Evolutionary conservation across 2,113 vertebrate genomes (phyloP).

Genomic region (Machaerirhynchus nigripectus): DNA sequence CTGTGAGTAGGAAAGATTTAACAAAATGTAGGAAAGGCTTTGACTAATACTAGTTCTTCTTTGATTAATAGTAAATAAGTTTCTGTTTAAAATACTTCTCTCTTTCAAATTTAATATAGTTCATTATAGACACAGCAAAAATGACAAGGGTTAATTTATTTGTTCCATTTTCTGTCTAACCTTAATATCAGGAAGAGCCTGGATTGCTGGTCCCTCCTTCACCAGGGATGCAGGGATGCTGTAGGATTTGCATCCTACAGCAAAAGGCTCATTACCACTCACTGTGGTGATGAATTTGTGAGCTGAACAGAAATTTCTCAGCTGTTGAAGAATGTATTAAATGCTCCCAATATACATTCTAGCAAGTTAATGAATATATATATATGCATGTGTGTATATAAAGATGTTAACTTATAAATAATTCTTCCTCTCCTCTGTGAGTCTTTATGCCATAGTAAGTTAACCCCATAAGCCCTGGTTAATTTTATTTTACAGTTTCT

Average conservation of each 20-base stretch:
- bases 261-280: conserved; percentile 11
- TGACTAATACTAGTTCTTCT: background rate
- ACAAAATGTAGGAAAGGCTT: background rate
- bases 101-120: background rate
- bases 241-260: background rate
- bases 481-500: background rate
- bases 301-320: conserved; percentile 33
- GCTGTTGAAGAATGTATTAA: conserved; percentile 14
- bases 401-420: conserved; percentile 38
- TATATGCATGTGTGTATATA: background rate
- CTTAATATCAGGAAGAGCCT: background rate
- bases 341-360: background rate
- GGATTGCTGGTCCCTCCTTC: background rate
- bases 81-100: background rate
- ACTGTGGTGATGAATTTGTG: background rate
- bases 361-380: conserved; percentile 30
- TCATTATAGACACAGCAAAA: background rate
- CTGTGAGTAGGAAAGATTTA: background rate
- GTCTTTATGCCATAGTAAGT: background rate
- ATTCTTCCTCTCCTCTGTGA: background rate
- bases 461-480: background rate
- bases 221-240: background rate
- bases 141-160: background rate
- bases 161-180: background rate
- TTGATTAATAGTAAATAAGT: background rate